phyloP scores from a whole-genome alignment of 2,113 vertebrate genomes.

The Laticauda colubrina region DNA sequence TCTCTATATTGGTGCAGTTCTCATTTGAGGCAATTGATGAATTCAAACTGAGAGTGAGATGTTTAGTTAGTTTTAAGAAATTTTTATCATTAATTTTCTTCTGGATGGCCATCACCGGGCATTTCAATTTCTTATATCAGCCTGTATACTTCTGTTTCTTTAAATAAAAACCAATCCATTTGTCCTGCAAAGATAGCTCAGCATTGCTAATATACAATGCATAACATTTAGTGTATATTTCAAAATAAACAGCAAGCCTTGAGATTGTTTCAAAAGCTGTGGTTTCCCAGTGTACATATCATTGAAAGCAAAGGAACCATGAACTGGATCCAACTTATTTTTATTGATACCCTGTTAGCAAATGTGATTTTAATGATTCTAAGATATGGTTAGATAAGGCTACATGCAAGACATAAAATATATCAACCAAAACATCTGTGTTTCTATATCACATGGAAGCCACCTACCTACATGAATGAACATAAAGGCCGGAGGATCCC shows the following conservation, averaged over 20 bases:
- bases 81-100: not conserved
- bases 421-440: not conserved
- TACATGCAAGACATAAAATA: not conserved
- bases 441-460: not conserved
- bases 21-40: not conserved
- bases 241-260: not conserved
- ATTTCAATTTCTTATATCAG: not conserved
- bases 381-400: not conserved
- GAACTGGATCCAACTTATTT: not conserved
- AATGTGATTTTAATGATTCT: not conserved
- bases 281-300: not conserved
- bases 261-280: not conserved
- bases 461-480: not conserved
- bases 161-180: not conserved
- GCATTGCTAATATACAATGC: not conserved
- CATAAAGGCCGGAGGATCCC: not conserved
- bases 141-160: not conserved
- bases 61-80: not conserved
- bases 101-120: not conserved
- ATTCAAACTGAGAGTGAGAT: not conserved
- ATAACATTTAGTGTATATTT: not conserved
- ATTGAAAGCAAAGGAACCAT: not conserved
- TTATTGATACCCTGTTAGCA: not conserved
- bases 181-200: not conserved
- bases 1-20: not conserved